These are phyloP conservation scores for Habropoda laboriosa DNA, from an alignment of 1,140 invertebrate species.

Conservation along the genomic window DNA sequence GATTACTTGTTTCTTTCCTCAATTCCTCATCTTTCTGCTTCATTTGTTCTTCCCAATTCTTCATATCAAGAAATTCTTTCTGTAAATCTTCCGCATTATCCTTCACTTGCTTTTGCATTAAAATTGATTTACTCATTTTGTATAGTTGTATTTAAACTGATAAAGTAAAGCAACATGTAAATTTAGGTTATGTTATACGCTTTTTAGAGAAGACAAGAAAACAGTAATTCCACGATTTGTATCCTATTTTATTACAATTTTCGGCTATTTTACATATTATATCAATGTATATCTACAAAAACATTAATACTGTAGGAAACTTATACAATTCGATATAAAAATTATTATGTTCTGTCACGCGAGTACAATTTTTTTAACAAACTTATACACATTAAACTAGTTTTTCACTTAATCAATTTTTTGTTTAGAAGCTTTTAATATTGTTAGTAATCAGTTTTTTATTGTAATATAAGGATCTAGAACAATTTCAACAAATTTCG, in stretches of 20 bases:
- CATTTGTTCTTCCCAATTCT: slow-evolving; percentile 92
- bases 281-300: not conserved
- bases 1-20: slow-evolving; percentile 49
- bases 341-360: not conserved
- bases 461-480: not conserved
- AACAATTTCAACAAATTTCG: not conserved
- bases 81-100: slow-evolving; percentile 89
- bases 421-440: not conserved
- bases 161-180: not conserved
- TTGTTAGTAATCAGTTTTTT: not conserved
- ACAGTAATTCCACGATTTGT: not conserved
- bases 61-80: slow-evolving; percentile 88
- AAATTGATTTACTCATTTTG: slow-evolving; percentile 79
- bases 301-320: not conserved
- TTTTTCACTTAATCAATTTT: not conserved
- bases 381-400: not conserved
- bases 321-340: not conserved
- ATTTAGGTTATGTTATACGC: not conserved
- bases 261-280: not conserved
- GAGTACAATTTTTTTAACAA: not conserved
- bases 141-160: slow-evolving; percentile 25
- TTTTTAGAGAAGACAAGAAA: not conserved
- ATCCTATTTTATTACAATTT: not conserved
- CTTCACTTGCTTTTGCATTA: slow-evolving; percentile 86
- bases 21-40: slow-evolving; percentile 89